Evolutionary conservation across 2,888 invertebrate species (phyloP), one percentile per base, ranked within the genome.

Genomic region (Sinotaia quadrata): DNA sequence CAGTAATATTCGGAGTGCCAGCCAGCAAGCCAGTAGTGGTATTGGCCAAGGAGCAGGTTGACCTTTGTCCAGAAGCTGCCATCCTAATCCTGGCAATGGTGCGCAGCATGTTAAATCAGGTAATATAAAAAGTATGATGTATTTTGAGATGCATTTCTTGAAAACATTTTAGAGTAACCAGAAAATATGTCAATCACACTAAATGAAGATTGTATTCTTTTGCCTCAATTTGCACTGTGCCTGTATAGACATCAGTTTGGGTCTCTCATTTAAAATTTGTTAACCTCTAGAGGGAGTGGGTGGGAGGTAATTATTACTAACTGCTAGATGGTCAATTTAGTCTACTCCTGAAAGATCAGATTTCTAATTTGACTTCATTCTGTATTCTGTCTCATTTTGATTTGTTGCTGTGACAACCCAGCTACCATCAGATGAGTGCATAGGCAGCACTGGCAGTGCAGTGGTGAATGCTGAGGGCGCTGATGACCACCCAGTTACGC

Each of bases 21-120:
- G 84, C 88, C 68, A 84, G 83, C 66, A 85, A 88, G 62, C 88
- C 88, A 10, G 85, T 87, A 33, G 82, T 85, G 31, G 86, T 86
- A 15, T 81, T 88, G 67, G 81, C 84, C 56, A 83, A 84, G 62
- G 86, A 86, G 29, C 87, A 86, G 58, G 81, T 85, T 44, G 87
- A 87, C 63, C 91, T 97, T 31, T 97, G 97, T 82, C 92, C 95
- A 0, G 98, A 98, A 84, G 96, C 97, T 2, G 94, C 97, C 0
- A 94, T 94, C 12, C 93, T 95, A 15, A 90, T 98, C 34, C 90
- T 98, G 68, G 92, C 93, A 0, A 94, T 97, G 91, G 94, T 95
- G 41, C 91, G 97, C 37, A 92, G 84, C 37, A 86, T 88, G 75
- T 81, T 90, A 52, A 91, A 91, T 80, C 89, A 90, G 85, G 91